Base-by-base conservation (phyloP, 1,140 invertebrate genomes). In the Cylas formicarius region DNA sequence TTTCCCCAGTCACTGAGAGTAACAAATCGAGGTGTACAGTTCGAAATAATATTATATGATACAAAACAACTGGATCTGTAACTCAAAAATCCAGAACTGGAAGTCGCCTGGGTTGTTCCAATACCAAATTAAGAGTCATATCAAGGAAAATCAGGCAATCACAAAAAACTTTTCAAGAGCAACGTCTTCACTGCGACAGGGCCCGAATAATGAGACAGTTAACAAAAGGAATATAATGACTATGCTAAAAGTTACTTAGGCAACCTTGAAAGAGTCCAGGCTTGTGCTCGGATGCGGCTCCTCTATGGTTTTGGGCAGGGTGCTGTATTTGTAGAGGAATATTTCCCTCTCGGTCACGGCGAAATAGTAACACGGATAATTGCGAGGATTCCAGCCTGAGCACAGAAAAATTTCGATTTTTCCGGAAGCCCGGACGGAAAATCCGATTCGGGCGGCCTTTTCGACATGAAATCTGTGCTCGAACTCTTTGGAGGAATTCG, bases 281-380 rank as follows among this genome's bases (percentile, higher is more conserved):
- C 23, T 14, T 8, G 21, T 13, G 9, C 7, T 29, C n/a, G 16
- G 32, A 34, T 43, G 23, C n/a, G 16, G 32, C 31, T 43, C 31
- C 11, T 46, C 24, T 9, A 44, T 2, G n/a, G 44, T 35, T 11
- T 51, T 41, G 3, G 41, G 21, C 10, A 53, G 20, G 9, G 29
- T 27, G 1, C 18, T 17, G 11, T 35, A 42, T 33, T 54, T 52
- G 7, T 33, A 41, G 7, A 56, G 33, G 6, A 48, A 43, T 16
- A 58, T 48, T 18, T 52, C 48, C 14, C 13, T 44, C 20, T 37
- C 29, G n/a, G 44, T 44, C 3, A 58, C 51, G 11, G 44, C 36
- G 14, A 57, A 49, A 19, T 55, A 48, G 31, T 59, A 57, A 31
- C 57, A 59, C 13, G 57, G 48, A 38, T 59, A 46, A 18, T 53